Base-by-base conservation (phyloP, 2,888 invertebrate species). In the Branchinecta sandiegonensis region DNA sequence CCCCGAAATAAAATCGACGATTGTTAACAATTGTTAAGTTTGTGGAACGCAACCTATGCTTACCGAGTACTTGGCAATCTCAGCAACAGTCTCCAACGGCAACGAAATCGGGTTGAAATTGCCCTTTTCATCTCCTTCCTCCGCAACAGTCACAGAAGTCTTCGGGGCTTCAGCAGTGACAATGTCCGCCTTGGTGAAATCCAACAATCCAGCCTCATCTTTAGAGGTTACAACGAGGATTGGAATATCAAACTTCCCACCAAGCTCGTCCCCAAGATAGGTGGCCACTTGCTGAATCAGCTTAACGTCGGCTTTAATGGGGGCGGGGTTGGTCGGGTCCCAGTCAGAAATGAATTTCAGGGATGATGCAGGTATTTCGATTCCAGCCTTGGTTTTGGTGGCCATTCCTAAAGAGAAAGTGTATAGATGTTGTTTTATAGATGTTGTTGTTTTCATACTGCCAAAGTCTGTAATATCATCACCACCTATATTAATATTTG, bases 331-430 rank as follows among this genome's bases (percentile, higher is more conserved):
- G 8, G 63, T 56, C 14, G 14, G 14, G 23, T 56, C 23, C 23
- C n/a, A 23, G 23, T 56, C 63, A 9, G 63, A 56, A 10, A 17
- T n/a, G 11, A 56, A 56, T n/a, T 56, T 56, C 14, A 56, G 63
- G 63, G 63, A 56, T n/a, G 63, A n/a, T 8, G 63, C n/a, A 9
- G 63, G 63, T n/a, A 56, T 56, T 56, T 56, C 63, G 9, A 17
- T 17, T 8, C 63, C 63, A 10, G n/a, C 23, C 23, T 56, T 23
- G 10, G 63, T 56, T 56, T 56, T 56, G 14, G n/a, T 56, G 63
- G 23, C 63, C 14, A 17, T 56, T 56, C 63, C 63, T 56, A 23
- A 10, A 11, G 9, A n/a, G 23, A 23, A 56, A 56, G 23, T 17
- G 8, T 10, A 56, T 10, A 1, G 1, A 17, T n/a, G n/a, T n/a